Evolutionary conservation across 1,140 invertebrate genomes (phyloP).

Genomic region (Reticulitermes speratus): DNA sequence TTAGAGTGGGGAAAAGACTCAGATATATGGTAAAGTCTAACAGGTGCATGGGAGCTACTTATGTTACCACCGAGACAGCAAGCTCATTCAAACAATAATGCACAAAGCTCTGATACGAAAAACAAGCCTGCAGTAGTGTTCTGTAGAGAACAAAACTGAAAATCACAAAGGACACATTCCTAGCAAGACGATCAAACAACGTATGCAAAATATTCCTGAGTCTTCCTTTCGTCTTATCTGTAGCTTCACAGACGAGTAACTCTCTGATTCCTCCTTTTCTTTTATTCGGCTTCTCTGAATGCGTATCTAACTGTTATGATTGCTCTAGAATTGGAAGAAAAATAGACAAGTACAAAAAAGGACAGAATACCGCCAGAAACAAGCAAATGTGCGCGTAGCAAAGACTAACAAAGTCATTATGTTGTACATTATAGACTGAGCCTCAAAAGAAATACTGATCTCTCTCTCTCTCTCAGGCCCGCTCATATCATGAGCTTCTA

Average conservation of each 20-base stretch:
- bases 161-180: neutral
- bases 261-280: neutral
- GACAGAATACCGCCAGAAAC: neutral
- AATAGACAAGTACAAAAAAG: neutral
- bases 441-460: neutral
- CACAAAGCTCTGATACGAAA: neutral
- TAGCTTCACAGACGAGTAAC: slow-evolving; percentile 10
- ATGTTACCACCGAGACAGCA: neutral
- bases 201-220: neutral
- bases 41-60: neutral
- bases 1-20: neutral
- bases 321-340: neutral
- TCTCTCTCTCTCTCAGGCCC: too few species aligned
- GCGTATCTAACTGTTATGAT: neutral
- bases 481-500: neutral
- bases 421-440: neutral
- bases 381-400: neutral
- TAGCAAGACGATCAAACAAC: slow-evolving; percentile 12
- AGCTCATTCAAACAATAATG: slow-evolving; percentile 13
- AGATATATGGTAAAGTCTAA: neutral
- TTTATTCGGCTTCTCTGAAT: neutral
- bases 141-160: neutral
- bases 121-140: neutral
- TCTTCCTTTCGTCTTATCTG: neutral
- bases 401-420: neutral